Base-by-base conservation (phyloP, 2,888 invertebrate genomes). In the Drosophila nigricruria region DNA sequence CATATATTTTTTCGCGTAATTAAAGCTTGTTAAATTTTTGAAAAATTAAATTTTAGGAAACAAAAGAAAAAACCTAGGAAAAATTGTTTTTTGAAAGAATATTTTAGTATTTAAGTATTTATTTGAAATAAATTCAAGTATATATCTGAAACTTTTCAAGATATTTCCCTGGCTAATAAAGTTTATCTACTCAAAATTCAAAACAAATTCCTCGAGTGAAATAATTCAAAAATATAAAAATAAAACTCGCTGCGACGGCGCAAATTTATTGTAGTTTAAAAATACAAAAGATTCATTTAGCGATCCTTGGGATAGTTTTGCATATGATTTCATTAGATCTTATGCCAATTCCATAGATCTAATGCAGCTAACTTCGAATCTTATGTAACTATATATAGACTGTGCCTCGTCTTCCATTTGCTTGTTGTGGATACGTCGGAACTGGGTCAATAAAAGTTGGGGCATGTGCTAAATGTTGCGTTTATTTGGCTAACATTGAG, bases 371-470 rank as follows among this genome's bases (percentile, higher is more conserved):
- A 23, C 23, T 50, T 50, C 16, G 30, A 23, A 23, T 14, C 18
- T 9, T 40, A 6, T 27, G n/a, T n/a, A 12, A 30, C 34, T 34
- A 36, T 36, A 25, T 32, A 25, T 53, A 23, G 53, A 12, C 36
- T 23, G 36, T 53, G 14, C 3, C 1, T n/a, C 43, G 73, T 73
- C 60, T 67, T 49, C 45, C 45, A 23, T 54, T 47, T 14, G 63
- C 34, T 50, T 45, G 47, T 25, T 56, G 25, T 73, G 61, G 43
- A 52, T 50, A 47, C 56, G 45, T 34, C 25, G 59, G 59, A 86
- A 86, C 50, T 88, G 62, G 89, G 86, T 82, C 88, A 87, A 71
- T 78, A 67, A 49, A 56, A 66, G 62, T 10, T 61, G 73, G 65
- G 84, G 73, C 77, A 87, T 81, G 74, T 89, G 84, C 76, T 47